Evolutionary conservation across 2,888 invertebrate species (phyloP).

Genomic region (Crocallis elinguaria): DNA sequence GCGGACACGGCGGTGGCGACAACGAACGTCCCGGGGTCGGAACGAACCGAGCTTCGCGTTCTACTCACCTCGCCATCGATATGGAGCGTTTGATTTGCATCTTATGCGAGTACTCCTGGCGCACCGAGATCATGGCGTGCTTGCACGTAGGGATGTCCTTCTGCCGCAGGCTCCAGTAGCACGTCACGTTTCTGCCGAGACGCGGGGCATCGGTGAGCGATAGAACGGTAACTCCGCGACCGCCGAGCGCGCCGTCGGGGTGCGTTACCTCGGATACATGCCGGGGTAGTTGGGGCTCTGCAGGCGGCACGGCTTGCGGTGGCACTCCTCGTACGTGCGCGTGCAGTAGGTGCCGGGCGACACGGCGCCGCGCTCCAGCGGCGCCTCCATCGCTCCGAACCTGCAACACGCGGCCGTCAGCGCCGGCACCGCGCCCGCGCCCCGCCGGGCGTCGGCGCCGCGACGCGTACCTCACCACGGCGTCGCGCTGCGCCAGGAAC

Average conservation of each 20-base stretch:
- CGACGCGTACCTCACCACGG: constrained; percentile 86
- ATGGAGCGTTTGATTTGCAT: constrained; percentile 88
- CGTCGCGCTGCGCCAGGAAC: constrained; percentile 92
- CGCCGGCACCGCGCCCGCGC: neutral
- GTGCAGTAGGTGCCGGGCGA: constrained; percentile 94
- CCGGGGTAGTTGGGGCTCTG: constrained; percentile 97
- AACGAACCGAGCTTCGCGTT: neutral
- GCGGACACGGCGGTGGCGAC: neutral
- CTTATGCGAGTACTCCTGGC: constrained; percentile 90
- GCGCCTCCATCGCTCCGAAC: constrained; percentile 90
- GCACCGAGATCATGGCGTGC: constrained; percentile 95
- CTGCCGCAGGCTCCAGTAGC: constrained; percentile 94
- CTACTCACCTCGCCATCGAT: constrained; percentile 84
- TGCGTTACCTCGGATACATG: constrained; percentile 87
- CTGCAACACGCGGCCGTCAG: constrained; percentile 54
- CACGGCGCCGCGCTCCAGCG: constrained; percentile 92
- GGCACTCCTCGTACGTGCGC: constrained; percentile 93
- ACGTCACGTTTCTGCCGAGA: constrained; percentile 91
- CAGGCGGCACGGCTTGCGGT: constrained; percentile 92
- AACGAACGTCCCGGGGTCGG: neutral
- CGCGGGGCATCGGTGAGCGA: neutral
- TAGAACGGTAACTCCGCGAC: neutral
- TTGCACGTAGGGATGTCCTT: constrained; percentile 94
- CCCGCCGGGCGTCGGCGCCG: neutral
- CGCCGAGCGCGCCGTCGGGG: neutral